Percentiles rank a stretch among this genome's conserved stretches.
Evolutionary conservation across 2,113 vertebrate genomes (phyloP).

Genomic region (Columba livia): DNA sequence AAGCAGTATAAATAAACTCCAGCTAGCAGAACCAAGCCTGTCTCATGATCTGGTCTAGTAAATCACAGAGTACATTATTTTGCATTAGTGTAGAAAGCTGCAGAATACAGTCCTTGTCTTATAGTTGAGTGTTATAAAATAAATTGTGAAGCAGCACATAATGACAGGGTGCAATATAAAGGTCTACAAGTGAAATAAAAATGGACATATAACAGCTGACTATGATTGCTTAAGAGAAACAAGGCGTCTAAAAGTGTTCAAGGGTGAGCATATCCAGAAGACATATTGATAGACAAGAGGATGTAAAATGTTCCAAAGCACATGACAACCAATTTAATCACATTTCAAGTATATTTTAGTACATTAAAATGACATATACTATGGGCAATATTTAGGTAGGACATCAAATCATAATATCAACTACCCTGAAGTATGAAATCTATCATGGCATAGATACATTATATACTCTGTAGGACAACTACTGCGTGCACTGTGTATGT

Average conservation of each 20-base stretch:
- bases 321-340: not conserved
- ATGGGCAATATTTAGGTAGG: not conserved
- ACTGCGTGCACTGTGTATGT: not conserved
- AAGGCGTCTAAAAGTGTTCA: slow-evolving; percentile 1
- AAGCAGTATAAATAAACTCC: not conserved
- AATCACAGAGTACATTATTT: not conserved
- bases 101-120: not conserved
- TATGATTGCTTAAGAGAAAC: slow-evolving; percentile 25
- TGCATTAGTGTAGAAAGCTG: not conserved
- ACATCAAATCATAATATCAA: not conserved
- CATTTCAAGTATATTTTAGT: not conserved
- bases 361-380: not conserved
- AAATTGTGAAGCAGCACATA: not conserved
- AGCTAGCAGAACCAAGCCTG: not conserved
- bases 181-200: slow-evolving; percentile 36
- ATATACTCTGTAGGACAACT: not conserved
- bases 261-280: slow-evolving; percentile 21
- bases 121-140: not conserved
- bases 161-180: slow-evolving; percentile 42
- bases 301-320: not conserved
- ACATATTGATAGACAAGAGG: not conserved
- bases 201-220: slow-evolving; percentile 1
- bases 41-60: not conserved
- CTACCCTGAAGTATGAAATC: not conserved
- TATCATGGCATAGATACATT: not conserved